These are phyloP conservation scores for Xenus cinereus DNA, from an alignment of 2,113 vertebrate species.

Conservation along the genomic window DNA sequence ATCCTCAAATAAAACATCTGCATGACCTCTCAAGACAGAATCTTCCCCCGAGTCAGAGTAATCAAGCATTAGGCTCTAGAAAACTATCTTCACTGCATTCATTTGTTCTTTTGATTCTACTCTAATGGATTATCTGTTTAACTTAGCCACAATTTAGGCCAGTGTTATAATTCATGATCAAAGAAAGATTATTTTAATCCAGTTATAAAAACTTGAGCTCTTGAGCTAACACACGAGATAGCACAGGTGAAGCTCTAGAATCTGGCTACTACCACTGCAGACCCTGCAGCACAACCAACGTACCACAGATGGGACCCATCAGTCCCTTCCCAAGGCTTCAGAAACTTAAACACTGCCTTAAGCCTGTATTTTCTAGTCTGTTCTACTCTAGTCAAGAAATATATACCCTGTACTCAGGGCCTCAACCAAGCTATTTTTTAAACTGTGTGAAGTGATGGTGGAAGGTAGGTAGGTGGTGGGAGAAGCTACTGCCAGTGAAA, in stretches of 20 bases:
- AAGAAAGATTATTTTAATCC: conserved; percentile 21
- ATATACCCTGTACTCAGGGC: not conserved
- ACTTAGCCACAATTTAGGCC: not conserved
- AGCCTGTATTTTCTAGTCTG: not conserved
- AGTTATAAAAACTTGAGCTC: not conserved
- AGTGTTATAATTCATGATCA: not conserved
- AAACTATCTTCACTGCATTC: not conserved
- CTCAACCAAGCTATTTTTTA: not conserved
- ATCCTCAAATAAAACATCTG: not conserved
- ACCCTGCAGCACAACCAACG: not conserved
- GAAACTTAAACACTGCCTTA: not conserved
- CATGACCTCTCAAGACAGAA: not conserved
- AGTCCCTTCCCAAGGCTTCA: not conserved
- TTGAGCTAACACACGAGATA: not conserved
- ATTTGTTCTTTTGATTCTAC: not conserved
- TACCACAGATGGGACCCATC: accelerated
- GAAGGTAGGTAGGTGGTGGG: not conserved
- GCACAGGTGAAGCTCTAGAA: too few relatives aligned
- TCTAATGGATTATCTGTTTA: not conserved
- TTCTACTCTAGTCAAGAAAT: not conserved
- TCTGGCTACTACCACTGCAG: not conserved
- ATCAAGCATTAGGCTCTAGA: not conserved
- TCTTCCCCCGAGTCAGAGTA: not conserved
- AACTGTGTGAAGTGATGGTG: not conserved
- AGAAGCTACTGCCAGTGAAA: not conserved